These are phyloP conservation scores for Rhabdomys dilectus DNA, from an alignment of 2,113 vertebrate species.

Conservation along the genomic window DNA sequence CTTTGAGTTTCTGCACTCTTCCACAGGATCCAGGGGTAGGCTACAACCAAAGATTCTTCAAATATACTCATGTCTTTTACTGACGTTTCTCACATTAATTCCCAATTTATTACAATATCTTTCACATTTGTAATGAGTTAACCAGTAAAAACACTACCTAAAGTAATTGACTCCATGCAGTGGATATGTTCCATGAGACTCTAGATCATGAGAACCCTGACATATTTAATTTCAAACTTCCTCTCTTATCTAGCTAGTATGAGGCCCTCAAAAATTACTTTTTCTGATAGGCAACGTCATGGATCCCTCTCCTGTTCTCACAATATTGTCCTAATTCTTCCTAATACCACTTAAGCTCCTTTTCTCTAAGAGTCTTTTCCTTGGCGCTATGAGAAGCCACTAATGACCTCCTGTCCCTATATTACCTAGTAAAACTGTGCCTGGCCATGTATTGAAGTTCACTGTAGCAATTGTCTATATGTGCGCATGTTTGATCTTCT, in stretches of 20 bases:
- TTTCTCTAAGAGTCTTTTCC: background rate
- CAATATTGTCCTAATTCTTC: background rate
- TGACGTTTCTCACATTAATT: conserved; percentile 20
- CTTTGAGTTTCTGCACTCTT: background rate
- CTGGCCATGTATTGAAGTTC: background rate
- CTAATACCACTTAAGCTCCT: background rate
- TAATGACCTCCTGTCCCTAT: background rate
- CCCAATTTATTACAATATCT: background rate
- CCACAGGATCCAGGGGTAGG: background rate
- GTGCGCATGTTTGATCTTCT: background rate
- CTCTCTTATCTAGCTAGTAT: background rate
- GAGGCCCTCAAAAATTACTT: background rate
- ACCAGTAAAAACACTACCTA: conserved; percentile 3
- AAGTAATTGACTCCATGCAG: background rate
- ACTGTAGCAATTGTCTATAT: background rate
- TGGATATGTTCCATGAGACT: background rate
- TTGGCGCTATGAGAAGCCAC: background rate
- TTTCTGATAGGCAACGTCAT: background rate
- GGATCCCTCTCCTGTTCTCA: background rate
- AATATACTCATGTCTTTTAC: background rate
- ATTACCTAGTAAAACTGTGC: background rate
- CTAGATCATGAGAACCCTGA: background rate
- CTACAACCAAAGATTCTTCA: background rate
- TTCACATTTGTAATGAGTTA: background rate
- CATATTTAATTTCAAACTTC: background rate